These are phyloP conservation scores for Chironomus striatipennis DNA, from an alignment of 1,140 invertebrate species.

Conservation along the genomic window DNA sequence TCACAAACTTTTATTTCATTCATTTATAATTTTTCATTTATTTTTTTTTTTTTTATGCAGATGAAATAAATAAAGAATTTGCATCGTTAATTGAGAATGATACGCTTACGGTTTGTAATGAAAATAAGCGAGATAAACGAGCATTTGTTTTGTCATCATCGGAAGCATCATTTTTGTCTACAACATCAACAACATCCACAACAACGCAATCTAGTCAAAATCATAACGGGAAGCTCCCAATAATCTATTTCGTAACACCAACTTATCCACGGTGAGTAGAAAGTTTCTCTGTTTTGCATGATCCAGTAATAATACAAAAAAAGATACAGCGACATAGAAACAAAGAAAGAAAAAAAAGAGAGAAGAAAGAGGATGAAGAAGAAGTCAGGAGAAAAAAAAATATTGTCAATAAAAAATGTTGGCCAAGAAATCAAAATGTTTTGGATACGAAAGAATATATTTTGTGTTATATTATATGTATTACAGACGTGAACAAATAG, in stretches of 20 bases:
- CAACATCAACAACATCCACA: background rate
- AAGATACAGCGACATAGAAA: background rate
- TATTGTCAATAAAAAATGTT: background rate
- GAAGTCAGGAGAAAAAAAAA: background rate
- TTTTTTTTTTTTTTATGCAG: background rate
- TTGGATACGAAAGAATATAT: background rate
- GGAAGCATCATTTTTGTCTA: background rate
- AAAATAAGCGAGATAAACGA: conserved; percentile 1
- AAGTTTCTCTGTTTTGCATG: conserved; percentile 33
- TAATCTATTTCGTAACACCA: conserved; percentile 65
- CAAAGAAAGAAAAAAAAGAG: background rate
- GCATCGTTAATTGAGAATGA: background rate
- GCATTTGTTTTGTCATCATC: background rate
- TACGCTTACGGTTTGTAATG: background rate
- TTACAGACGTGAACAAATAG: conserved; percentile 72
- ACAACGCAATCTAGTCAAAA: conserved; percentile 12
- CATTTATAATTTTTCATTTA: background rate
- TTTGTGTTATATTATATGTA: conserved; percentile 44
- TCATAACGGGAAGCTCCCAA: conserved; percentile 27
- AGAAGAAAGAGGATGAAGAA: too few species aligned
- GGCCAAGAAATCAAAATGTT: background rate
- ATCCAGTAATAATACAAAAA: conserved; percentile 55
- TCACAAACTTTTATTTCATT: too few species aligned
- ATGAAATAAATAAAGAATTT: conserved; percentile 14
- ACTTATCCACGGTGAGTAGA: conserved; percentile 48